Evolutionary conservation across 2,797 vertebrate genomes (phyloP).

Genomic region (Silurus aristotelis): DNA sequence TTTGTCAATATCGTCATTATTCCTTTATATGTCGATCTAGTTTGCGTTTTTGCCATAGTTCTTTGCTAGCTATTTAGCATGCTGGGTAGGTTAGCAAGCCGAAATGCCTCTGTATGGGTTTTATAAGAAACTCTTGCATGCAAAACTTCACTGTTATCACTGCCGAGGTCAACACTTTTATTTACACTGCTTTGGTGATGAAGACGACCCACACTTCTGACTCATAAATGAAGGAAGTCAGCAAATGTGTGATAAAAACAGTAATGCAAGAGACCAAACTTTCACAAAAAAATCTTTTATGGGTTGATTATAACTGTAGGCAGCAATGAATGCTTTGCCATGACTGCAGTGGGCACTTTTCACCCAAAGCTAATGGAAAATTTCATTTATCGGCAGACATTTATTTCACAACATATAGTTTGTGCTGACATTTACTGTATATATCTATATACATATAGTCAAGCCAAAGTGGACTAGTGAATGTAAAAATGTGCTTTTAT

Average conservation of each 20-base stretch:
- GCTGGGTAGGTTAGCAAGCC: not conserved
- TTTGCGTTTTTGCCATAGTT: not conserved
- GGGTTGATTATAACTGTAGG: constrained; percentile 2
- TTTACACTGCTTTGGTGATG: not conserved
- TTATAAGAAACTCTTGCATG: not conserved
- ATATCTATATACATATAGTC: not conserved
- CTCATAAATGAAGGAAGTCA: not conserved
- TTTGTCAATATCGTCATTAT: not conserved
- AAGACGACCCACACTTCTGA: not conserved
- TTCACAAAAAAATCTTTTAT: not conserved
- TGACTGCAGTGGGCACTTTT: not conserved
- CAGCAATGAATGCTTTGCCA: constrained; percentile 1
- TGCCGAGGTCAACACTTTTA: not conserved
- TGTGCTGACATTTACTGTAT: not conserved
- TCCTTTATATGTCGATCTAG: not conserved
- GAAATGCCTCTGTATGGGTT: not conserved
- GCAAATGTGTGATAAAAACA: not conserved
- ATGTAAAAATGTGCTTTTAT: not conserved
- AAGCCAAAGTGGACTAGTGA: not conserved
- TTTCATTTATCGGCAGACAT: not conserved
- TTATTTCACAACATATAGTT: constrained; percentile 1
- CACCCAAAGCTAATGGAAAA: constrained; percentile 10
- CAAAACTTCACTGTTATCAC: not conserved
- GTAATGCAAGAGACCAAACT: not conserved
- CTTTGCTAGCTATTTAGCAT: not conserved